Percentiles rank a stretch among this genome's conserved stretches.
Conservation (phyloP, 2,797 vertebrate species). For the Clarias fuscus region DNA sequence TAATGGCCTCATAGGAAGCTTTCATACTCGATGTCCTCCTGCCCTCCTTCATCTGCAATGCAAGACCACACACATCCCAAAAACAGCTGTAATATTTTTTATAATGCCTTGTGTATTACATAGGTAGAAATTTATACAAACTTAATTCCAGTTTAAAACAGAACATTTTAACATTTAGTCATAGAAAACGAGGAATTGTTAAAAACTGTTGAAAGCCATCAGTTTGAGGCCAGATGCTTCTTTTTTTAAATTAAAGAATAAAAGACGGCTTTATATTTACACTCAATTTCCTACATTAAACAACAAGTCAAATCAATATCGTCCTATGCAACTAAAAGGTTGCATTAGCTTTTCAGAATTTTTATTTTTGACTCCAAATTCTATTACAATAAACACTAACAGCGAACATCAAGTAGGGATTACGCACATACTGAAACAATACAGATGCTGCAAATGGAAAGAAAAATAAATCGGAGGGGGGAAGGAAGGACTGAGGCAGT, state of each 20-base stretch:
- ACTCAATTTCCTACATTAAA: background rate
- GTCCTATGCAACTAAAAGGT: background rate
- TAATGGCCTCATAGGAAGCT: slow-evolving; percentile 97
- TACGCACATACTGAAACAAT: background rate
- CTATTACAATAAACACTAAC: background rate
- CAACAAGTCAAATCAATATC: background rate
- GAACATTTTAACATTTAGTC: background rate
- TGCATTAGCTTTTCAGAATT: background rate
- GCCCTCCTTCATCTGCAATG: slow-evolving; percentile 94
- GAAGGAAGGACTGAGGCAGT: background rate
- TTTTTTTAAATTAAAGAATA: background rate
- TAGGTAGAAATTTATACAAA: background rate
- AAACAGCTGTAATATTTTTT: background rate
- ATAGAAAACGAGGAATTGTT: background rate
- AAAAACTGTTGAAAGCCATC: background rate
- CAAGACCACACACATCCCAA: background rate
- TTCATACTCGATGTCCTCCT: slow-evolving; percentile 95
- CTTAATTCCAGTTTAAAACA: background rate
- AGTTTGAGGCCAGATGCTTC: background rate
- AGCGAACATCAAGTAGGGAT: background rate
- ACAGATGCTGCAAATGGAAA: background rate
- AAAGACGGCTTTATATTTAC: background rate
- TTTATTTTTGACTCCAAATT: background rate
- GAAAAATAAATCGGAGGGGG: background rate
- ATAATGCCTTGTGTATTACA: too few relatives aligned